These are phyloP conservation scores for Hippasteria phrygiana DNA, from an alignment of 53 echinoderm and acorn worm genomes.

Conservation along the genomic window DNA sequence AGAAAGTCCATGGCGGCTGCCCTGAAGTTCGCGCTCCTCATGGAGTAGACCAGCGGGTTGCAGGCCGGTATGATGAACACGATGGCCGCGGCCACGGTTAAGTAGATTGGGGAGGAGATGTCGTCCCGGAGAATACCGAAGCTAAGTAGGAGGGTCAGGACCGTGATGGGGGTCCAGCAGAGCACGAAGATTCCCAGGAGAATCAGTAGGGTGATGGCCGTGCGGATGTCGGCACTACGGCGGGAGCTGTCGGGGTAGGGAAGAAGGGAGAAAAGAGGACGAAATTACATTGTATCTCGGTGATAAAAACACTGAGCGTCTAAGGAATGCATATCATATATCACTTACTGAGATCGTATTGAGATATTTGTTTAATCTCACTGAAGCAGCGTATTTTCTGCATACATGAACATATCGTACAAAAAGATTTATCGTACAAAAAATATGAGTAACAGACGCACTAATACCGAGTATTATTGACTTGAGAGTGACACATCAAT, in stretches of 20 bases:
- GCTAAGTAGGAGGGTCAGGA: constrained; percentile 18
- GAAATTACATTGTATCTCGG: background rate
- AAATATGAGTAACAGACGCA: too few relatives aligned
- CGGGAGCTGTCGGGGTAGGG: background rate
- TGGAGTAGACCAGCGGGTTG: constrained; percentile 59
- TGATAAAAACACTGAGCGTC: background rate
- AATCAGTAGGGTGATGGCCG: constrained; percentile 60
- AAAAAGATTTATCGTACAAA: too few relatives aligned
- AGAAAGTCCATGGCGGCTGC: constrained; percentile 58
- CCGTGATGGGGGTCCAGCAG: constrained; percentile 61
- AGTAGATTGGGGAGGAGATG: background rate
- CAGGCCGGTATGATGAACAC: constrained; percentile 51
- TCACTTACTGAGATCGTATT: too few relatives aligned
- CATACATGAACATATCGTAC: background rate
- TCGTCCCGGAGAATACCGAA: background rate
- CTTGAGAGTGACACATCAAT: too few relatives aligned
- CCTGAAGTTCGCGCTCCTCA: constrained; percentile 57
- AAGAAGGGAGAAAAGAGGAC: too few relatives aligned
- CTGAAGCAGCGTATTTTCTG: too few relatives aligned
- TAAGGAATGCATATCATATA: background rate
- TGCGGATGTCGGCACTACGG: constrained; percentile 59
- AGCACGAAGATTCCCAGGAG: constrained; percentile 62
- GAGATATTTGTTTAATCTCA: too few relatives aligned
- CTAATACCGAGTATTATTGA: too few relatives aligned
- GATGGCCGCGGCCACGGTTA: background rate